A percentile compares a stretch with the other conserved stretches of the same genome.
Conservation (phyloP, 2,113 vertebrate genomes). For the Perccottus glenii region DNA sequence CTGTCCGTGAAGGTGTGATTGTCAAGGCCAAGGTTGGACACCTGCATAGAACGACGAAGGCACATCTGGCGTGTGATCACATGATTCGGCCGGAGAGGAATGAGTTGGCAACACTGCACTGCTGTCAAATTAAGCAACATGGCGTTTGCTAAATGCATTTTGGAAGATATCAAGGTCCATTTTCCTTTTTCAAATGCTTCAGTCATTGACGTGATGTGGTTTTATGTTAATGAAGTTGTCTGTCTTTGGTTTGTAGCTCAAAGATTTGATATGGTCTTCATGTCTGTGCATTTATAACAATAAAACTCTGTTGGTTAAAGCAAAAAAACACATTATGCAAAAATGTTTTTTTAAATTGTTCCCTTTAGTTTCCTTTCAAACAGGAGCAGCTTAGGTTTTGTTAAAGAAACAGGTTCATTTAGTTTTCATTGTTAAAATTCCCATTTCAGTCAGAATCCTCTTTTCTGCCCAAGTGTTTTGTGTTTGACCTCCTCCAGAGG, state of each 20-base stretch:
- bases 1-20: constrained; percentile 57
- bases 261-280: constrained; percentile 17
- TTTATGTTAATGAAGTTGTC: constrained; percentile 15
- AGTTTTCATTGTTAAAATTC: constrained; percentile 30
- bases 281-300: constrained; percentile 22
- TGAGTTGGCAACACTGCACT: constrained; percentile 47
- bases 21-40: constrained; percentile 59
- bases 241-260: constrained; percentile 73
- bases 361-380: constrained; percentile 62
- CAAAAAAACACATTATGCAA: constrained; percentile 11
- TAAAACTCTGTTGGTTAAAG: constrained; percentile 4
- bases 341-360: constrained; percentile 27
- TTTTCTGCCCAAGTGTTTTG: neutral
- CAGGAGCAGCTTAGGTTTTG: constrained; percentile 28
- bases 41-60: constrained; percentile 71
- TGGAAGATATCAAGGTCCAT: constrained; percentile 12
- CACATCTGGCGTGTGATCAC: constrained; percentile 56
- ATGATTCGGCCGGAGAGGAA: constrained; percentile 15
- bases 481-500: constrained; percentile 1
- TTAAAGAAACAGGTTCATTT: constrained; percentile 29
- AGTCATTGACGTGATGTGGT: neutral
- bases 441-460: constrained; percentile 13
- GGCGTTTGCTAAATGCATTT: constrained; percentile 5
- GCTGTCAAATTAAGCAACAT: constrained; percentile 26
- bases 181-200: constrained; percentile 9